These are phyloP conservation scores for Pomatostomus ruficeps DNA, from an alignment of 2,113 vertebrate species.

Conservation along the genomic window DNA sequence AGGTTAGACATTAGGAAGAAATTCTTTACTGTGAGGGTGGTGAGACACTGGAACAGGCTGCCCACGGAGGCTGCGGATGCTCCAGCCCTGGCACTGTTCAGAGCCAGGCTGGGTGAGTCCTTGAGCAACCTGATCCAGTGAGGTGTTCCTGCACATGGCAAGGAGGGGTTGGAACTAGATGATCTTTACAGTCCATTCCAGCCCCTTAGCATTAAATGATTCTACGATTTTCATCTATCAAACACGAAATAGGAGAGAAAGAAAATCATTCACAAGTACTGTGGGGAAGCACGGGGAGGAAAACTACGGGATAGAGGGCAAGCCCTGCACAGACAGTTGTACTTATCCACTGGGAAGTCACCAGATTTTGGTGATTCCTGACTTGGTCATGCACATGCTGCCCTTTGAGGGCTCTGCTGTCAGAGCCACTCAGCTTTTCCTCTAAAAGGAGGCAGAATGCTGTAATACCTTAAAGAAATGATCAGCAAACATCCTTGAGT, in stretches of 20 bases:
- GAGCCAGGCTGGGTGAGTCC: rapidly evolving
- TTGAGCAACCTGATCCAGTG: rapidly evolving
- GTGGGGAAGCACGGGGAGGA: rapidly evolving
- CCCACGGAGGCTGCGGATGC: neutral
- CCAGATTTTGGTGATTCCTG: neutral
- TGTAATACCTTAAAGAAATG: neutral
- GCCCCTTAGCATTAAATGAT: neutral
- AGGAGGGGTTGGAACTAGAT: rapidly evolving
- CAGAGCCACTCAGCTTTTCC: neutral
- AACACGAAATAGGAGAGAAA: rapidly evolving
- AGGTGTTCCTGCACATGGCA: neutral
- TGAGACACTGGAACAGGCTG: neutral
- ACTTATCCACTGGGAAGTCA: neutral
- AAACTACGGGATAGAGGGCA: neutral
- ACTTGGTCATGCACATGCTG: neutral
- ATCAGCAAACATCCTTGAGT: neutral
- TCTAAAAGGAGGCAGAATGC: neutral
- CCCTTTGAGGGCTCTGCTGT: neutral
- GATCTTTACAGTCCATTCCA: no score
- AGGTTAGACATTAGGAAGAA: neutral
- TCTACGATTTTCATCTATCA: neutral
- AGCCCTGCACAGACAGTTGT: neutral
- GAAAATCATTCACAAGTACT: neutral
- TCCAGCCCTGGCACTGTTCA: neutral
- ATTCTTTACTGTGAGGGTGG: neutral